Evolutionary conservation across 2,113 vertebrate genomes (phyloP).

Genomic region (Himantopus leucocephalus): DNA sequence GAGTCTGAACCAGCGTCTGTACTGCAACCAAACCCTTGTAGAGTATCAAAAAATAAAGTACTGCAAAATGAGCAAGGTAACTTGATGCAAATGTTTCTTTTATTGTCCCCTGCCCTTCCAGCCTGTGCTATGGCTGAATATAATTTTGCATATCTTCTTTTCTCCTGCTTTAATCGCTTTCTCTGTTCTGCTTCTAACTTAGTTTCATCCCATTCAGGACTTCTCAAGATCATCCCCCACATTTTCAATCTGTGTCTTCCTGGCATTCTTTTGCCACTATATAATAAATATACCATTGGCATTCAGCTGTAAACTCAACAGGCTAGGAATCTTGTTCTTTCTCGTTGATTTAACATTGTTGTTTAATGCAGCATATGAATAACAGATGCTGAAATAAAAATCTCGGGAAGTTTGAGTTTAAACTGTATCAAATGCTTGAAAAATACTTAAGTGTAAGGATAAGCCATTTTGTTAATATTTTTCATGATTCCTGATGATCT

Average conservation of each 20-base stretch:
- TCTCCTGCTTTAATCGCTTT: not conserved
- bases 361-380: not conserved
- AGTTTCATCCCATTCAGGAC: not conserved
- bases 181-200: not conserved
- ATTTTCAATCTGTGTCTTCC: not conserved
- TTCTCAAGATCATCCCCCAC: not conserved
- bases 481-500: not conserved
- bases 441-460: not conserved
- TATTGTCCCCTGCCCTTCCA: not conserved
- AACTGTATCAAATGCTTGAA: not conserved
- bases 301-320: not conserved
- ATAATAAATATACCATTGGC: not conserved
- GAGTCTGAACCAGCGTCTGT: slow-evolving; percentile 81
- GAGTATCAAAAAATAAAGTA: slow-evolving; percentile 65
- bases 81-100: not conserved
- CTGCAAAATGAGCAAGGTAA: slow-evolving; percentile 74
- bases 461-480: not conserved
- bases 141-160: not conserved
- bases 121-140: not conserved
- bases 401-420: not conserved
- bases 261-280: not conserved
- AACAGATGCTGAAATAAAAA: not conserved
- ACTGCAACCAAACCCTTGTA: slow-evolving; percentile 83
- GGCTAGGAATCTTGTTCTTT: not conserved
- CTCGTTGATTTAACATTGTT: not conserved